A percentile compares a stretch with the other conserved stretches of the same genome.
phyloP scores from a whole-genome alignment of 2,888 invertebrate genomes.

The Drosophila ezoana region DNA sequence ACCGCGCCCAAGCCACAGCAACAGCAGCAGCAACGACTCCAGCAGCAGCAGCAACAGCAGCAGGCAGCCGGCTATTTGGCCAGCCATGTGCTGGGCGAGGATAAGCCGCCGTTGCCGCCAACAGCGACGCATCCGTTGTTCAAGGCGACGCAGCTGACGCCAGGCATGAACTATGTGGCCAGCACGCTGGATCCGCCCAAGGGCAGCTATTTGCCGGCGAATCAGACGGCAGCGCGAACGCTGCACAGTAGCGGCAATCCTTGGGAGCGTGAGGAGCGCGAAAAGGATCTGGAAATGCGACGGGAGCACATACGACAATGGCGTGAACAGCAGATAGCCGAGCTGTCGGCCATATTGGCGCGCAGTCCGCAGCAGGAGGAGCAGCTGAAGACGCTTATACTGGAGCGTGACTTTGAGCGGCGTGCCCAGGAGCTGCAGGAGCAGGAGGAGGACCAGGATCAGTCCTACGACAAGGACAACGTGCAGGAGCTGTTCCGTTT shows the following conservation, averaged over 20 bases:
- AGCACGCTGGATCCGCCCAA: conserved; percentile 91
- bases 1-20: conserved; percentile 71
- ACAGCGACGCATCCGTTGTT: conserved; percentile 90
- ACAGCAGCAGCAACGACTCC: conserved; percentile 49
- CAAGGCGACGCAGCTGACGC: conserved; percentile 76
- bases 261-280: conserved; percentile 97
- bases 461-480: conserved; percentile 83
- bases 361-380: conserved; percentile 93
- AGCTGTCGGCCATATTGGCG: conserved; percentile 89
- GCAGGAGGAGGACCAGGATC: conserved; percentile 87
- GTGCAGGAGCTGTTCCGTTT: conserved; percentile 86
- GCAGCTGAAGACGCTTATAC: conserved; percentile 93
- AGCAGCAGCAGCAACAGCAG: conserved; percentile 50
- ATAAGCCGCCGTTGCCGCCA: conserved; percentile 89
- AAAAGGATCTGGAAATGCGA: conserved; percentile 90
- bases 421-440: conserved; percentile 92
- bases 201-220: conserved; percentile 88
- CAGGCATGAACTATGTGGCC: conserved; percentile 87
- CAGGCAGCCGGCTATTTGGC: conserved; percentile 49
- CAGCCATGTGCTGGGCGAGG: conserved; percentile 61
- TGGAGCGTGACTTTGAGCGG: conserved; percentile 97
- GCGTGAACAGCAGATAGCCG: conserved; percentile 95
- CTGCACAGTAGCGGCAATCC: conserved; percentile 88
- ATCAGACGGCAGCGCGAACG: conserved; percentile 37
- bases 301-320: conserved; percentile 91